These are phyloP conservation scores for Hemicordylus capensis DNA, from an alignment of 2,113 vertebrate species.

Conservation along the genomic window DNA sequence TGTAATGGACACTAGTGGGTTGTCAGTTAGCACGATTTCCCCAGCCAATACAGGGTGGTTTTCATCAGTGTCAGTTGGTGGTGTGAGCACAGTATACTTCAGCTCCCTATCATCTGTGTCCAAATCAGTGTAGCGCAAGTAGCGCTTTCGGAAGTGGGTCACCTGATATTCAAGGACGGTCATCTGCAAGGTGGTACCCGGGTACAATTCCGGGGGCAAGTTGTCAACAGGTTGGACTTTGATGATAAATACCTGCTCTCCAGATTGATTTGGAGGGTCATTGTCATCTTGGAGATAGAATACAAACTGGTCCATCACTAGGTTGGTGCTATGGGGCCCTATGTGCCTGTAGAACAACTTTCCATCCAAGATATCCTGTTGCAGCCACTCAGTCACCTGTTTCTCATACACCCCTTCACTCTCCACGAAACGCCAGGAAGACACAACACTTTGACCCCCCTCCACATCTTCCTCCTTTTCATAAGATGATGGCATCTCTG, in stretches of 20 bases:
- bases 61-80: conserved; percentile 65
- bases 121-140: conserved; percentile 66
- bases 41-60: conserved; percentile 61
- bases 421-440: conserved; percentile 75
- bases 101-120: conserved; percentile 68
- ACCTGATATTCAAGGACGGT: conserved; percentile 68
- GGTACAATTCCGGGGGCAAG: conserved; percentile 61
- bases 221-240: conserved; percentile 62
- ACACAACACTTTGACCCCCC: conserved; percentile 5
- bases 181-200: conserved; percentile 70
- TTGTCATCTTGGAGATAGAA: conserved; percentile 84
- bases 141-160: conserved; percentile 66
- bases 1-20: conserved; percentile 36
- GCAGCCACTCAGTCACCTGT: conserved; percentile 82
- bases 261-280: conserved; percentile 81
- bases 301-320: conserved; percentile 67
- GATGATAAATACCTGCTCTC: conserved; percentile 60
- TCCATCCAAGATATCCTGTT: conserved; percentile 82
- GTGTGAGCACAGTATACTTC: conserved; percentile 64
- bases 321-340: conserved; percentile 73
- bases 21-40: conserved; percentile 65
- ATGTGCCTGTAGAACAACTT: conserved; percentile 82
- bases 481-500: conserved; percentile 57
- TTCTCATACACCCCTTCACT: conserved; percentile 82
- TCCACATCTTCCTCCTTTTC: conserved; percentile 36